These are phyloP conservation scores for Caenorhabditis macrosperma DNA, from an alignment of 2,888 invertebrate species.

Conservation along the genomic window DNA sequence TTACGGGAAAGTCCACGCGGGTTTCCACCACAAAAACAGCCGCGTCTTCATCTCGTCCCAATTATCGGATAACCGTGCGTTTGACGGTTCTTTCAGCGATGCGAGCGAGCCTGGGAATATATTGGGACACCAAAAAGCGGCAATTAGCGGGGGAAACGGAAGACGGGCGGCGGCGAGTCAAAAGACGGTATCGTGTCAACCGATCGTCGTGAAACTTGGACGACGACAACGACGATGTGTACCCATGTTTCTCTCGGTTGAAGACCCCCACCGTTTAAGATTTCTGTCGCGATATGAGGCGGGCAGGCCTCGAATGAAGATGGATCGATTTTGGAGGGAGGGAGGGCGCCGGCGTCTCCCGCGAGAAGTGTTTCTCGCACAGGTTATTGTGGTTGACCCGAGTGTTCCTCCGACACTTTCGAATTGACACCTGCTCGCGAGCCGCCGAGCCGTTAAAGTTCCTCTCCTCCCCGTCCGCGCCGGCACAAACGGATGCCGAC, in stretches of 20 bases:
- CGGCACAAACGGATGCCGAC: conserved; percentile 45
- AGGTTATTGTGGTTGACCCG: conserved; percentile 44
- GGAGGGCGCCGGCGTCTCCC: conserved; percentile 22
- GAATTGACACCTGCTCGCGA: conserved; percentile 38
- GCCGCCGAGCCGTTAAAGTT: conserved; percentile 41
- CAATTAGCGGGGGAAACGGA: conserved; percentile 46
- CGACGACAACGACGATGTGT: conserved; percentile 16
- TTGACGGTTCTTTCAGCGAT: not conserved
- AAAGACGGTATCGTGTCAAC: conserved; percentile 57
- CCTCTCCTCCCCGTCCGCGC: no score
- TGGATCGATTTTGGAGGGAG: conserved; percentile 59
- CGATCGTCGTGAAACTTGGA: conserved; percentile 55
- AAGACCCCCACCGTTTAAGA: conserved; percentile 57
- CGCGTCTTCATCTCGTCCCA: not conserved
- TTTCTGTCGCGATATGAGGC: conserved; percentile 50
- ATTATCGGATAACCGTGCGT: conserved; percentile 43
- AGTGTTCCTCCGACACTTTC: not conserved
- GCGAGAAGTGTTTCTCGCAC: conserved; percentile 33
- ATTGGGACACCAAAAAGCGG: conserved; percentile 19
- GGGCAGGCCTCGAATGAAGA: conserved; percentile 52
- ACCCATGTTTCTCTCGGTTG: conserved; percentile 46
- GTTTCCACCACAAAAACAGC: no score
- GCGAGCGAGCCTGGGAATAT: conserved; percentile 43
- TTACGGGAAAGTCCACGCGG: conserved; percentile 13
- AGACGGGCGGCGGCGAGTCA: conserved; percentile 37